Base-by-base conservation (phyloP, 1,140 invertebrate genomes). In the Drosophila guanche region DNA sequence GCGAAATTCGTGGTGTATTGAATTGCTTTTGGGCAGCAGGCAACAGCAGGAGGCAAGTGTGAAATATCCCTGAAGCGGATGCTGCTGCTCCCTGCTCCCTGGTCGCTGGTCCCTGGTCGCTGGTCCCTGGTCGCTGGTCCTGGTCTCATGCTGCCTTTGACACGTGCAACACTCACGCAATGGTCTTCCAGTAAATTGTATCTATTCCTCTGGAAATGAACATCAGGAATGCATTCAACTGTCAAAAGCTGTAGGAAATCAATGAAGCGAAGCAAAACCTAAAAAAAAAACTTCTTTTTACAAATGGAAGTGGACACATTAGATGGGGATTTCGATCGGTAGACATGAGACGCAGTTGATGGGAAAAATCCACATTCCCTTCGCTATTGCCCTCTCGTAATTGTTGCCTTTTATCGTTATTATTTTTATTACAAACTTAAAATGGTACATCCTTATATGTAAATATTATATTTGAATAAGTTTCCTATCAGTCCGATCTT, bases 151-250 rank as follows among this genome's bases (percentile, higher is more conserved):
- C 73, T 73, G 76, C 47, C 58, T 63, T 73, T 86, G 77, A 85
- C 80, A 79, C 77, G 77, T 75, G 76, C 77, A 80, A 62, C 66
- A 80, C 65, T 78, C 79, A 83, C 79, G 83, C 70, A 65, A 83
- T 74, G 68, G 51, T 12, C 37, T 40, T 29, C 50, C 58, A 42
- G 55, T 37, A 53, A 25, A 52, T 54, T 59, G 29, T 59, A 51
- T 55, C 51, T 43, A 25, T 22, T 25, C 23, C 53, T 41, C 48
- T 14, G 12, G 65, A 70, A 83, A 74, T 77, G 75, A 81, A 77
- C 74, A 77, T 81, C 65, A 68, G 66, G 77, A 85, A 88, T 81
- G 81, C 83, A 85, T 63, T 88, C 81, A 81, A 85, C 81, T 81
- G 81, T 85, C 81, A 88, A 86, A 69, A 85, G 80, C 70, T 81